A percentile compares a stretch with the other conserved stretches of the same genome.
phyloP scores from a whole-genome alignment of 2,888 invertebrate species.

The Cephus pygmeus region DNA sequence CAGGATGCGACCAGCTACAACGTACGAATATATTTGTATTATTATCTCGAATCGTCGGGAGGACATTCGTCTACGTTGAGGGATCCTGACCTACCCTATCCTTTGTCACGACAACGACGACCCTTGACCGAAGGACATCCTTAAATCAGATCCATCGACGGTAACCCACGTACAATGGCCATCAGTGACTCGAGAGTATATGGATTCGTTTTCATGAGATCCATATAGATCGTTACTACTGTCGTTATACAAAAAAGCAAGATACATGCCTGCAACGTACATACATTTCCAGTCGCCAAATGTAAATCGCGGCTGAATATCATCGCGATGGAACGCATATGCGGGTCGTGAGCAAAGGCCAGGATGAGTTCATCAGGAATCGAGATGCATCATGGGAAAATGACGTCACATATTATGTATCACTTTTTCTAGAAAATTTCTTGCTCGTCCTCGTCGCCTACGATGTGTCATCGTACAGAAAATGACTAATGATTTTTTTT shows the following conservation, averaged over 20 bases:
- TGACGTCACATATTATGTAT: constrained; percentile 17
- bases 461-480: neutral
- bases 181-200: neutral
- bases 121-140: neutral
- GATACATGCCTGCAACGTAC: constrained; percentile 6
- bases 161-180: neutral
- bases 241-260: neutral
- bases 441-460: neutral
- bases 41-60: neutral
- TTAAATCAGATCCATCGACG: neutral
- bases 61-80: neutral
- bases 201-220: neutral
- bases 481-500: neutral
- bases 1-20: neutral
- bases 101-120: neutral
- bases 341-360: constrained; percentile 31
- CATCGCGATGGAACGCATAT: constrained; percentile 18
- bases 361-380: constrained; percentile 47
- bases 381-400: constrained; percentile 26
- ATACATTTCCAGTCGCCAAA: constrained; percentile 14
- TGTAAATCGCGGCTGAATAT: neutral
- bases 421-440: constrained; percentile 12
- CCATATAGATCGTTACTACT: neutral
- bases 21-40: neutral
- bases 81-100: neutral